Percentiles rank a stretch among this genome's conserved stretches.
phyloP scores from a whole-genome alignment of 2,888 invertebrate genomes.

The Synanthedon andrenaeformis region DNA sequence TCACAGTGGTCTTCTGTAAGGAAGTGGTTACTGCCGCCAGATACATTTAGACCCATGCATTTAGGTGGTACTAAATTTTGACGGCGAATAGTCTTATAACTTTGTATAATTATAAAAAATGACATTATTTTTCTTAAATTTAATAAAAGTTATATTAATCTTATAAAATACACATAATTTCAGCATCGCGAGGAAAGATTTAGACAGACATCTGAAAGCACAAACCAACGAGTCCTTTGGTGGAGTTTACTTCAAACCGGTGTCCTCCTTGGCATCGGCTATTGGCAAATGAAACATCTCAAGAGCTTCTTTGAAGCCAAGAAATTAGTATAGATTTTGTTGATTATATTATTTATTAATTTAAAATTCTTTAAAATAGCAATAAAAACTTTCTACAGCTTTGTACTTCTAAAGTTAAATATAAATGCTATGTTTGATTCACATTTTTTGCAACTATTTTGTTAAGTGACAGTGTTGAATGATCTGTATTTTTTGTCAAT shows the following conservation, averaged over 20 bases:
- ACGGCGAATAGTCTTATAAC: too few relatives aligned
- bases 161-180: conserved; percentile 12
- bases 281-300: conserved; percentile 99
- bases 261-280: conserved; percentile 91
- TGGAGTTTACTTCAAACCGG: conserved; percentile 95
- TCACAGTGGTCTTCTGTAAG: too few relatives aligned
- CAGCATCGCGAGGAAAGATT: conserved; percentile 98
- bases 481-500: conserved; percentile 45
- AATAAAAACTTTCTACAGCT: neutral
- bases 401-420: neutral
- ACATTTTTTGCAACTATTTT: neutral
- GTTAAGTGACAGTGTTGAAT: conserved; percentile 14
- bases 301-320: conserved; percentile 99
- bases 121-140: too few relatives aligned
- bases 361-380: neutral
- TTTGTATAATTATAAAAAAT: too few relatives aligned
- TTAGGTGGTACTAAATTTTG: too few relatives aligned
- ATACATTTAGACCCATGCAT: too few relatives aligned
- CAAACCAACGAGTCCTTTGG: conserved; percentile 94
- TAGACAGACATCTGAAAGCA: conserved; percentile 97
- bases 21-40: too few relatives aligned
- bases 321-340: conserved; percentile 84
- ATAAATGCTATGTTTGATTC: neutral
- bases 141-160: too few relatives aligned
- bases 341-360: neutral